Percentiles rank a stretch among this genome's conserved stretches.
Evolutionary conservation across 2,888 invertebrate genomes (phyloP).

Genomic region (Nesidiocoris tenuis): DNA sequence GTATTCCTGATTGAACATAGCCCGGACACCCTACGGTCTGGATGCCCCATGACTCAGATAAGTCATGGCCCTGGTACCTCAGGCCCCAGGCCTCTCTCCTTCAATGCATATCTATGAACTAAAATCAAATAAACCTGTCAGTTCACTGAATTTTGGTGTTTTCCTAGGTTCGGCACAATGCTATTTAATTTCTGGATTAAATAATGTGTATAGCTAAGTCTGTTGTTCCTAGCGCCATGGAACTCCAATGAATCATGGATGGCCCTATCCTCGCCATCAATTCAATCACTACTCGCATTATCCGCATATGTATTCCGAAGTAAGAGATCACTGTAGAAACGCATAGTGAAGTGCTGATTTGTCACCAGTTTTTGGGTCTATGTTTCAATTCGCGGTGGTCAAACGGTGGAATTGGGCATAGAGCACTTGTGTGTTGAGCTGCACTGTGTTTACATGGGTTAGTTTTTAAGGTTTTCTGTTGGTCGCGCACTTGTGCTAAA

Average conservation of each 20-base stretch:
- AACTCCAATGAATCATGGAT: conserved; percentile 44
- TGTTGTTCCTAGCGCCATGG: conserved; percentile 45
- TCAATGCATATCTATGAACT: too few species aligned
- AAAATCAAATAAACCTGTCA: too few species aligned
- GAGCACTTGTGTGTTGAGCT: conserved; percentile 33
- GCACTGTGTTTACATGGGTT: conserved; percentile 22
- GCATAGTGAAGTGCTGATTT: background rate
- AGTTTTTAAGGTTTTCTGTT: too few species aligned
- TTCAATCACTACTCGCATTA: conserved; percentile 46
- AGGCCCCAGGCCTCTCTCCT: too few species aligned
- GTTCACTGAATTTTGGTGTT: too few species aligned
- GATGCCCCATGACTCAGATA: too few species aligned
- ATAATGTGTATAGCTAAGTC: background rate
- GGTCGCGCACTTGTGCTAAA: too few species aligned
- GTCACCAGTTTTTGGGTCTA: background rate
- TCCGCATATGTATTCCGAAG: conserved; percentile 46
- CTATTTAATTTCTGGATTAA: too few species aligned
- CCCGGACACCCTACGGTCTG: too few species aligned
- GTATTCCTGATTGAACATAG: too few species aligned
- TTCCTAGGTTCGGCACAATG: too few species aligned
- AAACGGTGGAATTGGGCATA: conserved; percentile 1
- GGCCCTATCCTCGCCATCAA: conserved; percentile 46
- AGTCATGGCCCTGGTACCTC: too few species aligned
- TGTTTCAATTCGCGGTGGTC: background rate
- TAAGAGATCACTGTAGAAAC: conserved; percentile 30